These are phyloP conservation scores for Nothocercus julius DNA, from an alignment of 2,113 vertebrate genomes.

Conservation along the genomic window DNA sequence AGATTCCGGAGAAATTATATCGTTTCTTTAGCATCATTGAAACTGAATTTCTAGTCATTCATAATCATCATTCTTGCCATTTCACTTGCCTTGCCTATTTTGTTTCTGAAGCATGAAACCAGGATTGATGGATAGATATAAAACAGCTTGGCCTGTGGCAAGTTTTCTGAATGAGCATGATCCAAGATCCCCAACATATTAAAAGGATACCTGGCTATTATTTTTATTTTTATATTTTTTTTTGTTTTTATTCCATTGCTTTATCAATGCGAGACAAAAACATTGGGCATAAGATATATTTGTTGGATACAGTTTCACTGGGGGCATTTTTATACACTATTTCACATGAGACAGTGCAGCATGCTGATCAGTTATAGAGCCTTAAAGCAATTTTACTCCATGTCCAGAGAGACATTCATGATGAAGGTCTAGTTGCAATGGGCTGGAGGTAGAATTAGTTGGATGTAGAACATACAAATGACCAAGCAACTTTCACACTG, in stretches of 20 bases:
- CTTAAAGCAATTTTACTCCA: neutral
- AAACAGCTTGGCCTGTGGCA: neutral
- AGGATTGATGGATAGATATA: neutral
- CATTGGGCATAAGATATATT: neutral
- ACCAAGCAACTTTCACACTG: neutral
- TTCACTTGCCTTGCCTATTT: neutral
- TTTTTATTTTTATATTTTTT: neutral
- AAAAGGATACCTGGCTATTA: neutral
- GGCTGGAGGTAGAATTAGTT: neutral
- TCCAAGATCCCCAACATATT: neutral
- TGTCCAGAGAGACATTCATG: neutral
- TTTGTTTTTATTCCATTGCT: neutral
- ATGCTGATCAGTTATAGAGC: neutral
- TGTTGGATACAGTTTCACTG: neutral
- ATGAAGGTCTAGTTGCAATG: neutral
- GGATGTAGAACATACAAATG: accelerated
- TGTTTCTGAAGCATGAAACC: neutral
- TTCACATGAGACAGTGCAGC: neutral
- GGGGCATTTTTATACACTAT: neutral
- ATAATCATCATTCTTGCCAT: neutral
- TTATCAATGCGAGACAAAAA: neutral
- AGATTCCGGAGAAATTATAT: neutral
- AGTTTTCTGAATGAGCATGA: neutral
- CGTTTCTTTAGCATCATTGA: neutral
- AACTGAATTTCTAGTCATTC: neutral